phyloP scores from a whole-genome alignment of 2,888 invertebrate genomes.

The Platycheirus rosarum region DNA sequence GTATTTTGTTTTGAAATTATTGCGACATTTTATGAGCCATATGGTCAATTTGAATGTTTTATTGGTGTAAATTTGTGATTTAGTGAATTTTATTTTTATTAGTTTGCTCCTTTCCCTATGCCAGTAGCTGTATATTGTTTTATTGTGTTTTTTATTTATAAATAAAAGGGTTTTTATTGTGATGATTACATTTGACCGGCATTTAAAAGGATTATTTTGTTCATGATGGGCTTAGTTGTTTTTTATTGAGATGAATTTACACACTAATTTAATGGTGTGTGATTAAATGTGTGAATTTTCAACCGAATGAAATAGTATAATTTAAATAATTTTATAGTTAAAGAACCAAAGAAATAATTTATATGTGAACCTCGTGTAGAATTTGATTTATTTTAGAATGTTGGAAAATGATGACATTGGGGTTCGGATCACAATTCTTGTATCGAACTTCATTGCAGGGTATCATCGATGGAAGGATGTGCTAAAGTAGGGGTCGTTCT shows the following conservation, averaged over 20 bases:
- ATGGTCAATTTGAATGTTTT: slow-evolving; percentile 73
- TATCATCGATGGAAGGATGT: too few relatives aligned
- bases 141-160: not conserved
- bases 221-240: slow-evolving; percentile 14
- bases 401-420: too few relatives aligned
- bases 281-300: too few relatives aligned
- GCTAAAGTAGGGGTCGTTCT: too few relatives aligned
- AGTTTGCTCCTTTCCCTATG: slow-evolving; percentile 28
- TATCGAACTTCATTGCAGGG: too few relatives aligned
- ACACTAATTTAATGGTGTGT: too few relatives aligned
- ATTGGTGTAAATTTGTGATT: slow-evolving; percentile 70
- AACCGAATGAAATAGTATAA: too few relatives aligned
- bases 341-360: too few relatives aligned
- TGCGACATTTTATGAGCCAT: slow-evolving; percentile 74
- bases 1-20: slow-evolving; percentile 70
- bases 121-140: not conserved
- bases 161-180: slow-evolving; percentile 19
- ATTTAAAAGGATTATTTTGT: slow-evolving; percentile 26
- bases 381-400: too few relatives aligned
- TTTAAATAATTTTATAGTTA: too few relatives aligned
- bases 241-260: not conserved
- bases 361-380: too few relatives aligned
- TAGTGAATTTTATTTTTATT: slow-evolving; percentile 48
- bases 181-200: slow-evolving; percentile 15
- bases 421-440: too few relatives aligned